These are phyloP conservation scores for Heterodera schachtii DNA, from an alignment of 1,140 invertebrate genomes.

Conservation along the genomic window DNA sequence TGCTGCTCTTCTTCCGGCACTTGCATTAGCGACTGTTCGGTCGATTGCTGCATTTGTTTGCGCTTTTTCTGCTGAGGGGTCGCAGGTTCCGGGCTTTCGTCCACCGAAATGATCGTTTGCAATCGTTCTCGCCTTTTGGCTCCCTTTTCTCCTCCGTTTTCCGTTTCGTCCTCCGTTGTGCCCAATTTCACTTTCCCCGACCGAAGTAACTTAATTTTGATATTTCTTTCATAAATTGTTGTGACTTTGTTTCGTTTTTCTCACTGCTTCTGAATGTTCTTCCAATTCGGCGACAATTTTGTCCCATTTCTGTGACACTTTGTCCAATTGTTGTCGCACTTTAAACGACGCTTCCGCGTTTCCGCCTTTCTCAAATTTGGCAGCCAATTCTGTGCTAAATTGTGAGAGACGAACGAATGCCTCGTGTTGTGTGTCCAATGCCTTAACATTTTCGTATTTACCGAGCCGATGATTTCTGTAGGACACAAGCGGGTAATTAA, in stretches of 20 bases:
- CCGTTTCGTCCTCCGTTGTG: slow-evolving; percentile 13
- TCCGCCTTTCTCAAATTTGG: slow-evolving; percentile 37
- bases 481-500: too few species aligned
- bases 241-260: neutral
- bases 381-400: slow-evolving; percentile 52
- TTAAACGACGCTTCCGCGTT: slow-evolving; percentile 11
- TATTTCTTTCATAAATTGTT: neutral
- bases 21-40: slow-evolving; percentile 10
- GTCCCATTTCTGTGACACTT: slow-evolving; percentile 60
- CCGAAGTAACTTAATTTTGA: slow-evolving; percentile 28
- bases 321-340: slow-evolving; percentile 32
- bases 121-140: slow-evolving; percentile 13
- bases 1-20: slow-evolving; percentile 11
- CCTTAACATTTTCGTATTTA: neutral
- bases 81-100: slow-evolving; percentile 14
- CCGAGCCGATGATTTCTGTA: neutral
- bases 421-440: slow-evolving; percentile 53
- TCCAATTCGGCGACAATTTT: slow-evolving; percentile 58
- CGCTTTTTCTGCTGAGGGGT: slow-evolving; percentile 12
- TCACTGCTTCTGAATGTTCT: slow-evolving; percentile 60
- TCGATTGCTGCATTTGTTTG: slow-evolving; percentile 15
- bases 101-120: slow-evolving; percentile 29
- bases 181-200: slow-evolving; percentile 30
- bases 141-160: slow-evolving; percentile 4
- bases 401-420: slow-evolving; percentile 59